These are phyloP conservation scores for Synodontis membranacea DNA, from an alignment of 2,113 vertebrate species.

Conservation along the genomic window DNA sequence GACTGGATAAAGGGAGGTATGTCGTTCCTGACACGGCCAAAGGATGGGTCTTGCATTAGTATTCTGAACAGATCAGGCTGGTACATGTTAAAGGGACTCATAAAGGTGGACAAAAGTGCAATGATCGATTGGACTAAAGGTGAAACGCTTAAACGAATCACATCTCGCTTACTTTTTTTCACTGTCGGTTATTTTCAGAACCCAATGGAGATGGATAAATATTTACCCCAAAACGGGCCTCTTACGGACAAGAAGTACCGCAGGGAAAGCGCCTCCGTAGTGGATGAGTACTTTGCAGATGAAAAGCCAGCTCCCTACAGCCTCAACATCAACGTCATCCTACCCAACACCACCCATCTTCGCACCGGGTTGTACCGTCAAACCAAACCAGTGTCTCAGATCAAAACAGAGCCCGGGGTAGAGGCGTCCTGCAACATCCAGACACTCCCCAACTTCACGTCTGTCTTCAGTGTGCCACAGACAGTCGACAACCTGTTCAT, in stretches of 20 bases:
- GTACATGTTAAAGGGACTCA: not conserved
- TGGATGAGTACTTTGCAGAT: constrained; percentile 86
- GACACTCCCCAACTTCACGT: constrained; percentile 89
- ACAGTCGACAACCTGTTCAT: constrained; percentile 82
- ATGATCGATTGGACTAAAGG: not conserved
- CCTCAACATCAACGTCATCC: constrained; percentile 90
- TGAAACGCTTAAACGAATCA: not conserved
- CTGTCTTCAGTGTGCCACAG: constrained; percentile 85
- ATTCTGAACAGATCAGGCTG: not conserved
- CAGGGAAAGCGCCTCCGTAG: constrained; percentile 84
- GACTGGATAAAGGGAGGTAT: not conserved
- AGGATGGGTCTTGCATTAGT: not conserved
- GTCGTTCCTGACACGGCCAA: not conserved
- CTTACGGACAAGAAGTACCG: constrained; percentile 81
- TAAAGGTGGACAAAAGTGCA: not conserved
- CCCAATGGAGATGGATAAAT: constrained; percentile 83
- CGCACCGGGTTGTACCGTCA: constrained; percentile 85
- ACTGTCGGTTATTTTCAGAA: constrained; percentile 61
- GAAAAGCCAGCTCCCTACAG: constrained; percentile 84
- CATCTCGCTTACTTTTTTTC: not conserved
- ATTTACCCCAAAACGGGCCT: constrained; percentile 70
- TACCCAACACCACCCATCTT: constrained; percentile 83
- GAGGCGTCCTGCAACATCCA: constrained; percentile 75
- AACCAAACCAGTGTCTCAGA: constrained; percentile 70
- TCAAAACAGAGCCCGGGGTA: constrained; percentile 81